Evolutionary conservation across 2,888 invertebrate genomes (phyloP), one percentile per base, ranked within the genome.

Genomic region (Zhuqinia jingwanae): DNA sequence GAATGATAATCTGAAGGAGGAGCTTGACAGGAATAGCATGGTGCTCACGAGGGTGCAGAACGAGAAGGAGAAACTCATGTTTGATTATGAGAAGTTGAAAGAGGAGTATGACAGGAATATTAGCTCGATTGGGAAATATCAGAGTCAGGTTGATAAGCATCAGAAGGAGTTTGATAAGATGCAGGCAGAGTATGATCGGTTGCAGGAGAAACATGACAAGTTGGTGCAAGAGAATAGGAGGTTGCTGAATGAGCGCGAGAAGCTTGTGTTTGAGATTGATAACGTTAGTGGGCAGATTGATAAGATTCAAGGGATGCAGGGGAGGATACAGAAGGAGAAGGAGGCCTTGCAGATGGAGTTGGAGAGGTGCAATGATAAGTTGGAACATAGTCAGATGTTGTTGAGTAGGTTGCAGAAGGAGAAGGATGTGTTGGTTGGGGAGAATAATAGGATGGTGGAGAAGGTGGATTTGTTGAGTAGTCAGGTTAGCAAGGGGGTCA

Each of bases 1-100:
- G 93, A 97, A 97, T 92, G 97, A 97, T 92, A 97, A 97, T 92
- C 94, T 98, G 90, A 96, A 97, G 89, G 97, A 98, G 92, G 98
- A 98, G 93, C 95, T 97, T 92, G 98, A 98, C 92, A 95, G 96
- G 88, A 95, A 96, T 50, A 97, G 97, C 92, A 94, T 96, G 50
- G 95, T 96, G 77, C 95, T 97, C 88, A 96, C 96, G 88, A 95
- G 97, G 88, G 94, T 97, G 90, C 97, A 97, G 92, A 96, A 96
- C 45, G 98, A 98, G 93, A 94, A 97, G 87, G 98, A 98, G 92
- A 96, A 96, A 92, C 96, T 97, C 30, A 95, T 95, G 91, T 95
- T 95, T 77, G 97, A 97, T 92, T 93, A 97, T 89, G 97, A 97
- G 92, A 97, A 97, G 92, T 95, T 95, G 53, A 94, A 96, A 90